Evolutionary conservation across 2,113 vertebrate species (phyloP).

Genomic region (Mugil cephalus): DNA sequence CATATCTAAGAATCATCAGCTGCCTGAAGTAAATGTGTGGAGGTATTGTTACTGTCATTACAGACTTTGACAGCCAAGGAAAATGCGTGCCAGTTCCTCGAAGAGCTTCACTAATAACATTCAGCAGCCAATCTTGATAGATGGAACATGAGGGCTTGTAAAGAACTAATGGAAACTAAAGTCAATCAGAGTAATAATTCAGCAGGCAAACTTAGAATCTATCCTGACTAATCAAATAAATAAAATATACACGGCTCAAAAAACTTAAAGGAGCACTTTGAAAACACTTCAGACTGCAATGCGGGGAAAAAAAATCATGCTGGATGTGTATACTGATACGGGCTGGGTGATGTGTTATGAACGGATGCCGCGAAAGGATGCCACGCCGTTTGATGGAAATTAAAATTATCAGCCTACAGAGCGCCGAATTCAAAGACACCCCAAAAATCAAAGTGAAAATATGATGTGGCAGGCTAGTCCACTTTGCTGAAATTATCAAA

Average conservation of each 20-base stretch:
- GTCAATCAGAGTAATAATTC: conserved; percentile 20
- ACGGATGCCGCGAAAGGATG: no score
- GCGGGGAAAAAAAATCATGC: no score
- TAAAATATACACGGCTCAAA: conserved; percentile 25
- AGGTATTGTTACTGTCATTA: not conserved
- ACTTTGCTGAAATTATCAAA: no score
- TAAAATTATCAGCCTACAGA: no score
- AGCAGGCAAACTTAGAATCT: conserved; percentile 10
- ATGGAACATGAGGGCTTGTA: conserved; percentile 10
- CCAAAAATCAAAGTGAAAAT: no score
- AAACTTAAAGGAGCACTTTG: conserved; percentile 18
- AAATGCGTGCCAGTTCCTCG: not conserved
- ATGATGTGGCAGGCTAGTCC: no score
- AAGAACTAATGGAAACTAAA: conserved; percentile 8
- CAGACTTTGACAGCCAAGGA: not conserved
- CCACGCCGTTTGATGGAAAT: no score
- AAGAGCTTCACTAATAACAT: conserved; percentile 8
- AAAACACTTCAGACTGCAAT: no score
- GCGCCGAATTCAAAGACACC: no score
- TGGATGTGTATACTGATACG: no score
- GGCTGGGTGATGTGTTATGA: no score
- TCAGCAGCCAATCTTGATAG: not conserved
- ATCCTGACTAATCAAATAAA: conserved; percentile 8
- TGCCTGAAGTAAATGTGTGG: not conserved
- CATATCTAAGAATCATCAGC: not conserved